phyloP scores from a whole-genome alignment of 2,888 invertebrate species.

The Hydrotaea cyrtoneurina region DNA sequence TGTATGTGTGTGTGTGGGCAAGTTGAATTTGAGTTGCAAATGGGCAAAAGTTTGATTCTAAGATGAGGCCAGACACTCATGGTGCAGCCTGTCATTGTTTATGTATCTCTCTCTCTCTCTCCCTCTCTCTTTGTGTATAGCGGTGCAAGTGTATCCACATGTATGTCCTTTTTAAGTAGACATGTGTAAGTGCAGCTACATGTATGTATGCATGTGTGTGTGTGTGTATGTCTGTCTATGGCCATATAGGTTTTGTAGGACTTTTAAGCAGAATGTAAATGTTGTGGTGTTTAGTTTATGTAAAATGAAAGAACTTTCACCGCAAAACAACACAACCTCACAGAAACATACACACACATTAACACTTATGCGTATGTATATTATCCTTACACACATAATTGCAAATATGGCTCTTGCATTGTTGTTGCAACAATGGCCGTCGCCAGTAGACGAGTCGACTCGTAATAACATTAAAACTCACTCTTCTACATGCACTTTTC shows the following conservation, averaged over 20 bases:
- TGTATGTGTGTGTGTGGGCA: not conserved
- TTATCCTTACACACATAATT: not conserved
- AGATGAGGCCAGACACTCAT: constrained; percentile 57
- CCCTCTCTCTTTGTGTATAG: too few relatives aligned
- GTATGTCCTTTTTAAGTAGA: not conserved
- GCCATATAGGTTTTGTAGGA: constrained; percentile 29
- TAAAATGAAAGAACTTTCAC: constrained; percentile 72
- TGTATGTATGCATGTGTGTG: not conserved
- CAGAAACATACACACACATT: constrained; percentile 52
- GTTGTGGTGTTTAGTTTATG: constrained; percentile 71
- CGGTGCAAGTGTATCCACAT: constrained; percentile 24
- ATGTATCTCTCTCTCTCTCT: constrained; percentile 56
- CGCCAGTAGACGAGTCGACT: not conserved
- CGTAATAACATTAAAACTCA: constrained; percentile 54
- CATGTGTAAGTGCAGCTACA: constrained; percentile 27
- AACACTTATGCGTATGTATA: not conserved
- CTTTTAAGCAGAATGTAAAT: constrained; percentile 58
- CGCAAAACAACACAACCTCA: constrained; percentile 67
- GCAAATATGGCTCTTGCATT: constrained; percentile 21
- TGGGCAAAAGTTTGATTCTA: constrained; percentile 60
- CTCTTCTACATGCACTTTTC: constrained; percentile 59
- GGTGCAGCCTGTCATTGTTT: constrained; percentile 62
- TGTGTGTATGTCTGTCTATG: constrained; percentile 18
- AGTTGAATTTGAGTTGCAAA: constrained; percentile 43
- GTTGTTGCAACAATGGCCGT: constrained; percentile 18